Evolutionary conservation across 1,140 invertebrate species (phyloP), one percentile per base, ranked within the genome.

Genomic region (Listronotus bonariensis): DNA sequence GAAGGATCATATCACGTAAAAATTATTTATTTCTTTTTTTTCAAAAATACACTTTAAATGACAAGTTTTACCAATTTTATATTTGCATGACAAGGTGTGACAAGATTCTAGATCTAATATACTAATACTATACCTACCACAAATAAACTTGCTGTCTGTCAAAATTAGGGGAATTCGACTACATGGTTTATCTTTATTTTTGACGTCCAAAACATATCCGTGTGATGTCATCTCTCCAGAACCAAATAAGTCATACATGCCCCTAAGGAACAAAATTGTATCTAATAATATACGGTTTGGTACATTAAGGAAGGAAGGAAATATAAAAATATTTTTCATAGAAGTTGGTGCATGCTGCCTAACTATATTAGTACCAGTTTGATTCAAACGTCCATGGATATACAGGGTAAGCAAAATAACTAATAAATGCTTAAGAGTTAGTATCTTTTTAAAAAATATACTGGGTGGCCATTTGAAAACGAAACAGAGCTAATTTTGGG

Each of bases 171-270:
- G 80, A 38, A 77, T 61, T 14, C 69, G 69, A 42, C 69, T 70
- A 14, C 68, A 67, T 8, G 42, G 65, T 58, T 58, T 72, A 36
- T 20, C 55, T 65, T 56, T 71, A 48, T 57, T 55, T 56, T 73
- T 69, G 11, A 72, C 68, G 79, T 78, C 65, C 12, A 82, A 41
- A 34, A 84, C 71, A 63, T 82, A 83, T 20, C 82, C 82, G 58
- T 70, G 65, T 0, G 72, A 40, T 18, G 82, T 82, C 64, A 84
- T 74, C 41, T 82, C 70, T 62, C 78, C 74, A 7, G 83, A 81
- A 20, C 85, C 85, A 73, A 86, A 83, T 51, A 79, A 72, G 32
- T 71, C 69, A 68, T 82, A 81, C 43, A 85, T 68, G 11, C 84
- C 82, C 42, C 84, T 86, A 65, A 45, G 78, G 78, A 60, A 69